Evolutionary conservation across 53 echinoderm and acorn worm genomes (phyloP).

Genomic region (Astropecten irregularis): DNA sequence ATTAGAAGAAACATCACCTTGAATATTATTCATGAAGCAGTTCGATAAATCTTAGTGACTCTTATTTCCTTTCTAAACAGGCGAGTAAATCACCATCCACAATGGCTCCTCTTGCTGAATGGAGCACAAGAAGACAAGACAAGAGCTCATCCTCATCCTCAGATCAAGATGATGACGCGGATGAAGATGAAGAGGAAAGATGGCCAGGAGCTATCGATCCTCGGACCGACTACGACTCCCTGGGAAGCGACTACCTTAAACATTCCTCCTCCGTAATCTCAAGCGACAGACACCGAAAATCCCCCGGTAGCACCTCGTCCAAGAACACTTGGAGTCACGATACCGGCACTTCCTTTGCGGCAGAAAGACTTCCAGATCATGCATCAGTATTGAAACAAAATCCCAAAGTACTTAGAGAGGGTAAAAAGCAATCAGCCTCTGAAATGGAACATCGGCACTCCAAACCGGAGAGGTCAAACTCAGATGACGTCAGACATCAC

Average conservation of each 20-base stretch:
- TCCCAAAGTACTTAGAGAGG: not conserved
- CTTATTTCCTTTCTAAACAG: too few relatives aligned
- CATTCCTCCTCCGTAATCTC: not conserved
- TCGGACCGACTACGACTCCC: not conserved
- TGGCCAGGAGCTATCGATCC: constrained; percentile 28
- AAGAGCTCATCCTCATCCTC: constrained; percentile 4
- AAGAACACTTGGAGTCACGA: not conserved
- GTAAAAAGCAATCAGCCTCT: not conserved
- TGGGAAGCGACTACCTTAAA: not conserved
- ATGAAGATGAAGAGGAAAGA: constrained; percentile 52
- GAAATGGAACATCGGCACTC: not conserved
- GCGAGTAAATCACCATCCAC: constrained; percentile 18
- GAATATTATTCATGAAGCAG: too few relatives aligned
- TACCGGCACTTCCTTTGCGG: not conserved
- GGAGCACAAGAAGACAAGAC: not conserved
- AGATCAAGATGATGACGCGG: constrained; percentile 7
- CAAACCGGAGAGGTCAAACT: not conserved
- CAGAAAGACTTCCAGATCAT: not conserved
- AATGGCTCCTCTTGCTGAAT: constrained; percentile 25
- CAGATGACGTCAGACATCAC: constrained; percentile 20
- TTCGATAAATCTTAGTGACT: too few relatives aligned
- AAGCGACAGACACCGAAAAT: not conserved
- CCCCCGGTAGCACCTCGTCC: not conserved
- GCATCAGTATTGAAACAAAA: not conserved
- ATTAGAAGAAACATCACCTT: too few relatives aligned